Conservation (phyloP, 2,113 vertebrate genomes). For the Gallinago jamesoni region DNA sequence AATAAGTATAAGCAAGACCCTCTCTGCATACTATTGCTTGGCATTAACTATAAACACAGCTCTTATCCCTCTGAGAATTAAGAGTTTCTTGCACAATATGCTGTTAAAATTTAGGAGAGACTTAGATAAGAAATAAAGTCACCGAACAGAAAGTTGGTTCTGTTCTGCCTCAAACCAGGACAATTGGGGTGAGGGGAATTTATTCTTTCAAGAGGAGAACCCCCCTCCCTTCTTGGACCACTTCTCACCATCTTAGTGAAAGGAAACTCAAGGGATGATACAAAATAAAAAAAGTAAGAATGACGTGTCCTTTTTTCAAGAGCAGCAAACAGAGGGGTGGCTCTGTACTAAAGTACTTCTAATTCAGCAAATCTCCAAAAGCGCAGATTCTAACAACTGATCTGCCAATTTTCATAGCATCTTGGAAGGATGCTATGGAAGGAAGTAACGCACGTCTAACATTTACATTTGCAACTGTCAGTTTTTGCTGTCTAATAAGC, state of each 20-base stretch:
- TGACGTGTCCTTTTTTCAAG: not conserved
- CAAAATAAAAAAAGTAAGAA: not conserved
- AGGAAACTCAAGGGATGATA: not conserved
- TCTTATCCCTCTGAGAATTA: no score
- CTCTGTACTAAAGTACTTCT: not conserved
- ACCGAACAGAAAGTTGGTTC: no score
- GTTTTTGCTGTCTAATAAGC: not conserved
- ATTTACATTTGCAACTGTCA: not conserved
- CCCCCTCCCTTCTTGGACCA: not conserved
- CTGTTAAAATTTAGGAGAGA: no score
- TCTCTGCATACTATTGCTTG: no score
- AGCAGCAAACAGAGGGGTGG: not conserved
- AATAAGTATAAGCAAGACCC: no score
- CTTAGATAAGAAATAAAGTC: no score
- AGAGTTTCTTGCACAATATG: no score
- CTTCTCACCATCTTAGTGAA: not conserved
- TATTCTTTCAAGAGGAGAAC: not conserved
- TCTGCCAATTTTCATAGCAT: not conserved
- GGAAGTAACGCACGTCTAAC: not conserved
- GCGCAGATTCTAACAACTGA: not conserved
- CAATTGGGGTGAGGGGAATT: not conserved
- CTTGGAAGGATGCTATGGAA: not conserved
- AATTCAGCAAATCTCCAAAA: not conserved
- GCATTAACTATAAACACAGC: no score
- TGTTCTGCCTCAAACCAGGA: no score